Evolutionary conservation across 2,888 invertebrate species (phyloP), one percentile per base, ranked within the genome.

Genomic region (Lissocephala sabroskyi): DNA sequence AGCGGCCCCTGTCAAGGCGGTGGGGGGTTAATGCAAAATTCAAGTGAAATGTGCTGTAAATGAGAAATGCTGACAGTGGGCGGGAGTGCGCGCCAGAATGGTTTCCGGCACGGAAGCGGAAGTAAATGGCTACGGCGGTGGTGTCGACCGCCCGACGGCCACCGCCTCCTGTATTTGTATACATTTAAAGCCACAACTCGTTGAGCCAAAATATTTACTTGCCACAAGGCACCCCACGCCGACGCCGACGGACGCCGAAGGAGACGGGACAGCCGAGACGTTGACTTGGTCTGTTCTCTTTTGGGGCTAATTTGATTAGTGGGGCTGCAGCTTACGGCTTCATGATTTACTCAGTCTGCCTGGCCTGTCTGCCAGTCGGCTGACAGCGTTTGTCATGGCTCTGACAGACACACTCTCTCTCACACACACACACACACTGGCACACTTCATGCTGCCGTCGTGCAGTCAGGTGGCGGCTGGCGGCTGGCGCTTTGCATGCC

Each of bases 321-420:
- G 23, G 23, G n/a, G 43, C 44, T 53, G 46, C 35, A 41, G 48
- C 45, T 52, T 56, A 58, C 57, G 56, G 53, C 50, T 65, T 56
- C 64, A 74, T 67, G 75, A 75, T 75, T 70, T 71, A 70, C 68
- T 67, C 54, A 55, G 54, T 45, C 51, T 51, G n/a, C n/a, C n/a
- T n/a, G n/a, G n/a, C n/a, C n/a, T n/a, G n/a, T n/a, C n/a, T n/a
- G 44, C 41, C 14, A 14, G 41, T 42, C 39, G 52, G 50, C 67
- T 74, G 77, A 73, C 74, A 70, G 56, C 54, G 61, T 58, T 55
- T 73, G 77, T 73, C 74, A 71, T 76, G 77, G 65, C 68, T 76
- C 65, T 68, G 76, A 71, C 70, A 75, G 73, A 73, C 65, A 73
- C 68, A n/a, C n/a, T n/a, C n/a, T n/a, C n/a, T n/a, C 73, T 75